A percentile compares a stretch with the other conserved stretches of the same genome.
These are phyloP conservation scores for Lipophrys pholis DNA, from an alignment of 2,113 vertebrate genomes.

Conservation along the genomic window DNA sequence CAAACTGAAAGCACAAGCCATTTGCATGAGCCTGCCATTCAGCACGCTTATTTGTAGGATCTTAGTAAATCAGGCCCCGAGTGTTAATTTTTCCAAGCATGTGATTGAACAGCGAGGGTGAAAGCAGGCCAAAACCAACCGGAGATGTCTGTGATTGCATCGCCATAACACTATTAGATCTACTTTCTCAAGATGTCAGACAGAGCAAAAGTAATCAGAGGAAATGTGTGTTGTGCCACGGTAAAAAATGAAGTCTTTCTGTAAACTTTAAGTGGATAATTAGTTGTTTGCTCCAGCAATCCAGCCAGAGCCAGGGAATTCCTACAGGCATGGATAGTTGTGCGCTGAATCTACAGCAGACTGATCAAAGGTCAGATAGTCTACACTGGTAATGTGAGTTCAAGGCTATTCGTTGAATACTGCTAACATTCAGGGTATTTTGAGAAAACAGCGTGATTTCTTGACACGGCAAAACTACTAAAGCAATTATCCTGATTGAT, in stretches of 20 bases:
- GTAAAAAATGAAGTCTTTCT: not conserved
- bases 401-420: too few species aligned
- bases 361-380: not conserved
- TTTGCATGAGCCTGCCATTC: too few species aligned
- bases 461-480: too few species aligned
- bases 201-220: not conserved
- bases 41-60: too few species aligned
- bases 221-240: not conserved
- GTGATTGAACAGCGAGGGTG: constrained; percentile 2
- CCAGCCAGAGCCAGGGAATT: not conserved
- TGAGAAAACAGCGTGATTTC: too few species aligned
- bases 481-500: too few species aligned
- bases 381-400: not conserved
- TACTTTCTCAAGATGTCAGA: not conserved
- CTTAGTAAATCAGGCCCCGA: too few species aligned
- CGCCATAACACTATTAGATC: not conserved
- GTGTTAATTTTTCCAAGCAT: too few species aligned
- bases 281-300: not conserved
- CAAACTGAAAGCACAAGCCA: too few species aligned
- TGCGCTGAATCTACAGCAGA: not conserved
- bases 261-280: not conserved
- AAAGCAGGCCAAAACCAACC: not conserved
- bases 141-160: not conserved
- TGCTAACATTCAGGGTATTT: too few species aligned
- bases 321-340: not conserved